phyloP scores from a whole-genome alignment of 2,113 vertebrate genomes.

The Myotis yumanensis region DNA sequence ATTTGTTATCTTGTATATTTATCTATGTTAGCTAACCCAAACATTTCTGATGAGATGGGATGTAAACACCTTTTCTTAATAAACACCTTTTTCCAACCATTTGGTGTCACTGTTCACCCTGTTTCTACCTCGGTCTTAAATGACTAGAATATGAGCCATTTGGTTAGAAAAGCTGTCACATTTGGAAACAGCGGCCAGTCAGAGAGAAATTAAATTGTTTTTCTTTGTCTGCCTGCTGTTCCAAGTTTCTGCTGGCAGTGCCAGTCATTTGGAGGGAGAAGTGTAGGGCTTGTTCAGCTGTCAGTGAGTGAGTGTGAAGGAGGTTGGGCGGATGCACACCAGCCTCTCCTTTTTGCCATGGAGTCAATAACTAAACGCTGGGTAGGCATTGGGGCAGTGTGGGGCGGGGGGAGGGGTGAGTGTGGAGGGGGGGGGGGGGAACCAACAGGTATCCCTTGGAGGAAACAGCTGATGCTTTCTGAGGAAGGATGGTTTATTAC shows the following conservation, averaged over 20 bases:
- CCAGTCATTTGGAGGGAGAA: slow-evolving; percentile 48
- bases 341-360: neutral
- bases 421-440: neutral
- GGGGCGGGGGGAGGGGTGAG: neutral
- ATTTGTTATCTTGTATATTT: neutral
- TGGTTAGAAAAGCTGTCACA: slow-evolving; percentile 67
- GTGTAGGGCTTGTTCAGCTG: slow-evolving; percentile 58
- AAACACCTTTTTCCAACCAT: slow-evolving; percentile 44
- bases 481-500: neutral
- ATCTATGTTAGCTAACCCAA: neutral
- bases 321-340: neutral
- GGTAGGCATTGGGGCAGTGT: neutral
- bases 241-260: slow-evolving; percentile 54
- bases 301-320: slow-evolving; percentile 53
- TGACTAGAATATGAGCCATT: slow-evolving; percentile 59
- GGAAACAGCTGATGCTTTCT: neutral
- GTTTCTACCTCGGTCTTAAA: neutral
- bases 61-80: neutral
- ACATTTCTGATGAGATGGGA: neutral
- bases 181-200: slow-evolving; percentile 57
- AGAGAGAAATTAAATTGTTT: slow-evolving; percentile 62
- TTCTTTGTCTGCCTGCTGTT: slow-evolving; percentile 68
- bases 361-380: neutral
- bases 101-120: slow-evolving; percentile 74
- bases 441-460: neutral